Evolutionary conservation across 2,888 invertebrate species (phyloP), one percentile per base, ranked within the genome.

Genomic region (Synanthedon vespiformis): DNA sequence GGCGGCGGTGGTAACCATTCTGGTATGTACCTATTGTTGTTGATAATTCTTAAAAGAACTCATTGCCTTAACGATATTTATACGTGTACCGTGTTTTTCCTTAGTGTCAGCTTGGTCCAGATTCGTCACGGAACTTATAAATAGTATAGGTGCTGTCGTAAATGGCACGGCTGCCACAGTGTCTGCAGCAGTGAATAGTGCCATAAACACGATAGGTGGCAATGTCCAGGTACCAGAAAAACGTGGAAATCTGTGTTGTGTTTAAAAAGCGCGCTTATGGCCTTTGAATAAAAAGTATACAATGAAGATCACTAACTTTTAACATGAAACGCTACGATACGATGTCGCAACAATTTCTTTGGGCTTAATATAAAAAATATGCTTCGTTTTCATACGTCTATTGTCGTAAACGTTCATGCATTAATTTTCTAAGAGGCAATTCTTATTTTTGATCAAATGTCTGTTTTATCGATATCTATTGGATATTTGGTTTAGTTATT

Each of bases 201-300:
- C 77, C 48, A 76, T 85, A 58, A 80, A 81, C 61, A 84, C 86
- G 3, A 13, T 86, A 48, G 83, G 84, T 69, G 67, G 70, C 52
- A 85, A 82, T 59, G 58, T 87, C 47, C 70, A 86, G 86, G 86
- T 87, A 87, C 57, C 44, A 44, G 14, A 12, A 44, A 1, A 44
- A 44, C 13, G 14, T 44, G 13, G 48, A 34, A 1, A 48, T 16
- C 6, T 22, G 16, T 14, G 48, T 48, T 48, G 16, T 48, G 48
- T 18, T 44, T 44, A 14, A 13, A 11, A 2, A 3, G 1, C 34
- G 10, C 2, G 8, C 34, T 34, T 34, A 34, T 34, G 34, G 10
- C 34, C 34, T 34, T 8, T 34, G 34, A 34, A 34, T 34, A 34
- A 34, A 34, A 34, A 34, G 34, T 34, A 34, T 34, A n/a, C n/a